Evolutionary conservation across 1,140 invertebrate species (phyloP), one percentile per base, ranked within the genome.

Genomic region (Brevipalpus yothersi): DNA sequence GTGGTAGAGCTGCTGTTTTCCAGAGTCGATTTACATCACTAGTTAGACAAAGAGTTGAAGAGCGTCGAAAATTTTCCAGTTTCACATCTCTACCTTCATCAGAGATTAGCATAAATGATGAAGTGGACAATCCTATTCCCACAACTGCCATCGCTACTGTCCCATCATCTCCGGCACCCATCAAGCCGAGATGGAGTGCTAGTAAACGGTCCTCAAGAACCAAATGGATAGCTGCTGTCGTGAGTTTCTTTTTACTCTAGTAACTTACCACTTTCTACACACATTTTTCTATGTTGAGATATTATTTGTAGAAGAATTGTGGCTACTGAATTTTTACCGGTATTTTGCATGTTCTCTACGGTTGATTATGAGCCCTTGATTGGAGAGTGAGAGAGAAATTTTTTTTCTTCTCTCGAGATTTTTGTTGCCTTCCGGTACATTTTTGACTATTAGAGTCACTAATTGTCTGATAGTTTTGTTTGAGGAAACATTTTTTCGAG

Each of bases 161-260:
- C 15, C 21, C 10, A 13, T 8, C 23, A 62, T n/a, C 51, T 51
- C 17, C 15, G 9, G 13, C 40, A 53, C 9, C 49, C 19, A 19
- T 19, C 17, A 13, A 56, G 23, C 19, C 53, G 39, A 56, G 41
- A 31, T 40, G 42, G 42, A 19, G n/a, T 51, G 41, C 17, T 40
- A 19, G 57, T 42, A 62, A 51, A 19, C 41, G 42, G 49, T 43
- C 49, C 21, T 51, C 49, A 13, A 59, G 49, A 7, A 62, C 57
- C 13, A 62, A 62, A 59, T 62, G 61, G 61, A 58, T 62, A 11
- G 61, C 57, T 45, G 61, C 61, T 39, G 61, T 49, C 57, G 61
- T 62, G 41, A 45, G 60, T 58, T n/a, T 41, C n/a, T 15, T 45
- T 45, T 45, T 8, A 3, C 8, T 45, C n/a, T 17, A 10, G 42